phyloP scores from a whole-genome alignment of 2,888 invertebrate species.

The Pandemis cinnamomeana region DNA sequence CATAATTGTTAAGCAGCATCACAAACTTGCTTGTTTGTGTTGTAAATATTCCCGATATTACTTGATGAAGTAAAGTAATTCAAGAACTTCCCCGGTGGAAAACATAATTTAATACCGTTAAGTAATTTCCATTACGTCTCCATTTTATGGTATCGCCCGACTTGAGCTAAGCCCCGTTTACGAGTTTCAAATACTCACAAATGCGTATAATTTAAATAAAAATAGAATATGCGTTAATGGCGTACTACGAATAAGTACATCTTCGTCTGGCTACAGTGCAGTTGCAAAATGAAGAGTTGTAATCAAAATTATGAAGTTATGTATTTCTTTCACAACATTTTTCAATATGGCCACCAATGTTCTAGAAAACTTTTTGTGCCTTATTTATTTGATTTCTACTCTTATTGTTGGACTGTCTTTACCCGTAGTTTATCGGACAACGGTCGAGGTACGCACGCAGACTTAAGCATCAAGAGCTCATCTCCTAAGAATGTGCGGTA shows the following conservation, averaged over 20 bases:
- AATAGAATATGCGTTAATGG: slow-evolving; percentile 6
- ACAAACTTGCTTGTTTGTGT: not conserved
- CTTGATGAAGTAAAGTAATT: slow-evolving; percentile 12
- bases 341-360: too few relatives aligned
- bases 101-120: slow-evolving; percentile 30
- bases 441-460: too few relatives aligned
- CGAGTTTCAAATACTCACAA: slow-evolving; percentile 25
- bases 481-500: too few relatives aligned
- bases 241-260: not conserved
- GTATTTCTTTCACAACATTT: too few relatives aligned
- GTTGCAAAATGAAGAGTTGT: too few relatives aligned
- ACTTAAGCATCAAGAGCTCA: too few relatives aligned
- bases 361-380: too few relatives aligned
- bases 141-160: slow-evolving; percentile 21
- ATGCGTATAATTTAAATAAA: slow-evolving; percentile 14
- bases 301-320: too few relatives aligned
- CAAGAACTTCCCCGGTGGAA: slow-evolving; percentile 11
- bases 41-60: slow-evolving; percentile 16
- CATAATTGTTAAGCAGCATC: not conserved
- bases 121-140: slow-evolving; percentile 20
- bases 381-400: too few relatives aligned
- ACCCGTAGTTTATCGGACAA: too few relatives aligned
- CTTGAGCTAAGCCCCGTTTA: slow-evolving; percentile 20
- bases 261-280: too few relatives aligned
- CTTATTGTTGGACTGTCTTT: too few relatives aligned